Conservation (phyloP, 2,888 invertebrate species). For the Drosophila vallismaia region DNA sequence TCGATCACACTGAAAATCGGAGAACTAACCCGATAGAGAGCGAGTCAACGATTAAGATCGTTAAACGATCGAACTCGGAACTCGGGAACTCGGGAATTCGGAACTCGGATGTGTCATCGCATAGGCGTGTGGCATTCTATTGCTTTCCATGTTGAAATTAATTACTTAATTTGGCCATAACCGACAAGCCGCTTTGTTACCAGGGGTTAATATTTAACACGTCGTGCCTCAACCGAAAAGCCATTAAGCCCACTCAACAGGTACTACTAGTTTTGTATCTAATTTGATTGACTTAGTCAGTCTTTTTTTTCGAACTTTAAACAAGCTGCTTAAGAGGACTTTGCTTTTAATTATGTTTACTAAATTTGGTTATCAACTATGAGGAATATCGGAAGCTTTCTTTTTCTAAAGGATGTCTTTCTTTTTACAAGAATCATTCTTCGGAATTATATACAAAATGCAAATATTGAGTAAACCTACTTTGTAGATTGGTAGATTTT, state of each 20-base stretch:
- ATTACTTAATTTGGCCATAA: not conserved
- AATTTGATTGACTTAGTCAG: not conserved
- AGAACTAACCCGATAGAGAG: not conserved
- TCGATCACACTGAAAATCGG: not conserved
- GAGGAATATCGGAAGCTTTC: too few relatives aligned
- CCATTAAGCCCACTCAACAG: not conserved
- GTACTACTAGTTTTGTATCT: not conserved
- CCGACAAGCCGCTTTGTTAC: not conserved
- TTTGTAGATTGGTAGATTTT: too few relatives aligned
- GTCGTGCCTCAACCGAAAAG: not conserved
- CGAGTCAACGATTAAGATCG: not conserved
- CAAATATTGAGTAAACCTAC: too few relatives aligned
- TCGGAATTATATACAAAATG: too few relatives aligned
- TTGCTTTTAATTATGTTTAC: too few relatives aligned
- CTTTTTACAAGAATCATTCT: too few relatives aligned
- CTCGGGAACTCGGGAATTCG: not conserved
- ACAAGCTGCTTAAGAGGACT: too few relatives aligned
- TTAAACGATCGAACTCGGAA: not conserved
- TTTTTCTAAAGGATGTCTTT: too few relatives aligned
- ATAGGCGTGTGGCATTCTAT: slow-evolving; percentile 4
- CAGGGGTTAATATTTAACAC: slow-evolving; percentile 1
- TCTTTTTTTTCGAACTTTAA: too few relatives aligned
- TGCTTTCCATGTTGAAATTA: not conserved
- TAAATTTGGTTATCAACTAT: too few relatives aligned
- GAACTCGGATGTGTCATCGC: slow-evolving; percentile 41